Conservation (phyloP, 2,888 invertebrate genomes). For the Octodonta nipae region DNA sequence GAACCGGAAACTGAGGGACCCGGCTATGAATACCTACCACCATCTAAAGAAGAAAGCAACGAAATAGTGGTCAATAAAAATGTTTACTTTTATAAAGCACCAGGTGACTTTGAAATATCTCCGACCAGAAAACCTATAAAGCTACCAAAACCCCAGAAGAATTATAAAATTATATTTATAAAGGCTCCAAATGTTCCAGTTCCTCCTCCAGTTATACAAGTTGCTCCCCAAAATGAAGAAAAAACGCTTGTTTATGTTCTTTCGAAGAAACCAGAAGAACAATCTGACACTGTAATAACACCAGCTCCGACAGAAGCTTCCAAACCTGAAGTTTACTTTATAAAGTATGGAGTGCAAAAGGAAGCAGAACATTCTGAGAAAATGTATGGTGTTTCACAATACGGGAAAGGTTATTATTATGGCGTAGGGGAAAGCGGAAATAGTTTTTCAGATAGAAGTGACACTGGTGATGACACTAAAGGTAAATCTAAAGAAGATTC, state of each 20-base stretch:
- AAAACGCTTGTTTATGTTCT: slow-evolving; percentile 79
- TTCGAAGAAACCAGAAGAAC: slow-evolving; percentile 76
- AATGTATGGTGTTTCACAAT: no score
- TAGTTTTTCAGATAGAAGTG: no score
- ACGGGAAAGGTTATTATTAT: no score
- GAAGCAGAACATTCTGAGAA: slow-evolving; percentile 13
- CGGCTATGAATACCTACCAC: slow-evolving; percentile 4
- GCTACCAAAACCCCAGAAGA: slow-evolving; percentile 4
- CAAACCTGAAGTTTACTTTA: slow-evolving; percentile 83
- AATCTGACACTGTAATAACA: slow-evolving; percentile 61
- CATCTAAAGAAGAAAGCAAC: not conserved
- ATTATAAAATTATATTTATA: slow-evolving; percentile 17
- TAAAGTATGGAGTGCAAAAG: slow-evolving; percentile 63
- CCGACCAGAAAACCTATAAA: not conserved
- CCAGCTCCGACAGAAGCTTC: slow-evolving; percentile 69
- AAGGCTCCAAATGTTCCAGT: slow-evolving; percentile 10
- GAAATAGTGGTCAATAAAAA: slow-evolving; percentile 4
- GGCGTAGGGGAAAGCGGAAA: no score
- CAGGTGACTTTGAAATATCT: slow-evolving; percentile 2
- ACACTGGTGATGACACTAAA: no score
- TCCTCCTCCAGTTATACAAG: slow-evolving; percentile 1
- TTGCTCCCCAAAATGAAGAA: slow-evolving; percentile 59
- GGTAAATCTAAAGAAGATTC: no score
- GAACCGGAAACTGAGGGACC: slow-evolving; percentile 1
- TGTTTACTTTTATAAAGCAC: slow-evolving; percentile 8